Conservation (phyloP, 2,888 invertebrate genomes). For the Philereme transversata region DNA sequence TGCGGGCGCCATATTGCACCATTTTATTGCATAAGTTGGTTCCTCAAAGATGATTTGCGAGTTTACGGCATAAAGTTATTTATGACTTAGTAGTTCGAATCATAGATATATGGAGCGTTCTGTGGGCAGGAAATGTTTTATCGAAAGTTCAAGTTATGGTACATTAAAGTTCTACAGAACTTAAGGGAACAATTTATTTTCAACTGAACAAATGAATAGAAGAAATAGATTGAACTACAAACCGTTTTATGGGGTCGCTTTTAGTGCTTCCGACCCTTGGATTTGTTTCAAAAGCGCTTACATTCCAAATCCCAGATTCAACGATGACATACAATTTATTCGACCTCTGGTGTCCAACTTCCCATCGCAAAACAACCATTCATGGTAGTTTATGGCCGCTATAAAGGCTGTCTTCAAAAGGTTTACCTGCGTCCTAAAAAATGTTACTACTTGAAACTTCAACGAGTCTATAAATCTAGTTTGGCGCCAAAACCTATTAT, state of each 20-base stretch:
- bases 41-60: slow-evolving; percentile 41
- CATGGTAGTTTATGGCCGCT: slow-evolving; percentile 33
- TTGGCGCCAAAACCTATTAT: slow-evolving; percentile 51
- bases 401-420: slow-evolving; percentile 36
- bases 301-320: slow-evolving; percentile 14
- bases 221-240: slow-evolving; percentile 27
- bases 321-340: slow-evolving; percentile 39
- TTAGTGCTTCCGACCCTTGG: slow-evolving; percentile 17
- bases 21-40: slow-evolving; percentile 65
- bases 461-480: slow-evolving; percentile 49
- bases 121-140: not conserved
- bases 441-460: slow-evolving; percentile 48
- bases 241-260: slow-evolving; percentile 12
- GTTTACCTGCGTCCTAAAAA: slow-evolving; percentile 43
- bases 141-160: too few species aligned
- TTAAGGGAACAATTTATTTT: too few species aligned
- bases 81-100: slow-evolving; percentile 23
- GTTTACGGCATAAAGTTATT: slow-evolving; percentile 34
- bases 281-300: slow-evolving; percentile 19
- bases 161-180: too few species aligned
- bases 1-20: slow-evolving; percentile 56
- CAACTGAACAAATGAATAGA: not conserved
- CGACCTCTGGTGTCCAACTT: slow-evolving; percentile 19
- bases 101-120: not conserved
- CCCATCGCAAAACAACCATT: slow-evolving; percentile 37